Conservation (phyloP, 1,140 invertebrate genomes). For the Drosophila bocqueti region DNA sequence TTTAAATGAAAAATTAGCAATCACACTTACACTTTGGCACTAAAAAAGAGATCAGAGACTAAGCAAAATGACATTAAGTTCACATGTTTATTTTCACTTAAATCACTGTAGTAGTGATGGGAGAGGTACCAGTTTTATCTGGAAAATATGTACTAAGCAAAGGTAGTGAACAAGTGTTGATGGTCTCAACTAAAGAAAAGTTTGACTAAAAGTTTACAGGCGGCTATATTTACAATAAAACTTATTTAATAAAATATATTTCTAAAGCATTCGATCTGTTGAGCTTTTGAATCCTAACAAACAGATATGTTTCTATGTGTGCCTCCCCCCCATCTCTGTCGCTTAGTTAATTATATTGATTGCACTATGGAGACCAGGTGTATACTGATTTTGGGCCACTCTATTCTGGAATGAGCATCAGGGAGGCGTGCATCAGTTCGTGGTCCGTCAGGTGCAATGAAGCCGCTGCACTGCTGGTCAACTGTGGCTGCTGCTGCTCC, state of each 20-base stretch:
- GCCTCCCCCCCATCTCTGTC: constrained; percentile 3
- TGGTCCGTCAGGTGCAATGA: constrained; percentile 64
- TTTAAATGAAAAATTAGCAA: neutral
- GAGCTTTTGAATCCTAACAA: neutral
- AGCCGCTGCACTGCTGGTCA: constrained; percentile 37
- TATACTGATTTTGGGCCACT: neutral
- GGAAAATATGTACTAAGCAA: neutral
- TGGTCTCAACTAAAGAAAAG: neutral
- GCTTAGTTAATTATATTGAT: constrained; percentile 55
- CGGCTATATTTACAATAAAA: constrained; percentile 1
- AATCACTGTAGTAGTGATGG: neutral
- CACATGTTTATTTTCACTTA: constrained; percentile 57
- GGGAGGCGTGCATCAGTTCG: constrained; percentile 64
- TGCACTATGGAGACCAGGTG: constrained; percentile 48
- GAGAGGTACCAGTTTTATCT: neutral
- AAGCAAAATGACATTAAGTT: constrained; percentile 2
- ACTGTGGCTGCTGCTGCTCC: constrained; percentile 16
- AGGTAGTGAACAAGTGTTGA: neutral
- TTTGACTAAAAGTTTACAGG: neutral
- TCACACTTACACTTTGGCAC: constrained; percentile 29
- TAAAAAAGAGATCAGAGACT: constrained; percentile 3
- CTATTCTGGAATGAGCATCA: constrained; percentile 73
- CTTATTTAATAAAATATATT: neutral
- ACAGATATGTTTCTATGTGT: constrained; percentile 8
- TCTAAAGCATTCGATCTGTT: neutral